Percentiles rank a stretch among this genome's conserved stretches.
These are phyloP conservation scores for Sesamia inferens DNA, from an alignment of 2,888 invertebrate species.

Conservation along the genomic window DNA sequence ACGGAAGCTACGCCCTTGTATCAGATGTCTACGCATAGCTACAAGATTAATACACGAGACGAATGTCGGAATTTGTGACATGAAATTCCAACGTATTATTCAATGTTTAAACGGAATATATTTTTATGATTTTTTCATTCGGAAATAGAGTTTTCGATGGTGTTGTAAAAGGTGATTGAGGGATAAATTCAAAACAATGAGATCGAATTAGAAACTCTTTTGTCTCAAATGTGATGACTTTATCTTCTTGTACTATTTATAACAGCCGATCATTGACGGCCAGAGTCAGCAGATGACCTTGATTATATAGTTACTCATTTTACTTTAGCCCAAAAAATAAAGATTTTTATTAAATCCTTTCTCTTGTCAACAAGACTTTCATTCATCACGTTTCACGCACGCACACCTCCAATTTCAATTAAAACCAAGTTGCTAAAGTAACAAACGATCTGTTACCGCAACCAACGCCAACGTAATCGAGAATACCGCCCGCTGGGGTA, in stretches of 20 bases:
- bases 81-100: conserved; percentile 20
- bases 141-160: too few species aligned
- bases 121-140: neutral
- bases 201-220: neutral
- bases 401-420: conserved; percentile 53
- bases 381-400: neutral
- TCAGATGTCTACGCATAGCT: conserved; percentile 43
- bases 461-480: conserved; percentile 67
- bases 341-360: neutral
- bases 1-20: conserved; percentile 39
- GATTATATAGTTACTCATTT: neutral
- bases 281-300: neutral
- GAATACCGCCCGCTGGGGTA: conserved; percentile 62
- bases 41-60: conserved; percentile 19
- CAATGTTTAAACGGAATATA: neutral
- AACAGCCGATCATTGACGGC: neutral
- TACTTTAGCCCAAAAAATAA: neutral
- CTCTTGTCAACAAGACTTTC: neutral
- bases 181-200: neutral
- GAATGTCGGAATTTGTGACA: neutral
- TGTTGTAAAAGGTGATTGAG: neutral
- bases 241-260: neutral
- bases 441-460: conserved; percentile 64
- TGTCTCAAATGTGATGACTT: neutral
- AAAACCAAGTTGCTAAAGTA: conserved; percentile 53